A percentile compares a stretch with the other conserved stretches of the same genome.
Evolutionary conservation across 2,113 vertebrate genomes (phyloP).

Genomic region (Salvelinus fontinalis): DNA sequence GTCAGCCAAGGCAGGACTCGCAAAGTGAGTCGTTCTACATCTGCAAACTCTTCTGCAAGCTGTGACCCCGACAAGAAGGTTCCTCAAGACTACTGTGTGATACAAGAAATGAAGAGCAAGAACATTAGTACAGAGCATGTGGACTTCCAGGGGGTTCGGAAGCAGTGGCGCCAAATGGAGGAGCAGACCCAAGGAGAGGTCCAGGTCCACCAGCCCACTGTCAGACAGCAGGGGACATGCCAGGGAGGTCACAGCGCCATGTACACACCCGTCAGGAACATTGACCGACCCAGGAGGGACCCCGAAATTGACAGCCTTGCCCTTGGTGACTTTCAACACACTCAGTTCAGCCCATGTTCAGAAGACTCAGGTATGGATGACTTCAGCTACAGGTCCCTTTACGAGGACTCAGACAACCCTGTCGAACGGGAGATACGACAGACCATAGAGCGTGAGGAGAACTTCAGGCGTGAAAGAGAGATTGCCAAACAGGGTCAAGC

Average conservation of each 20-base stretch:
- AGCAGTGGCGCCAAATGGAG: conserved; percentile 72
- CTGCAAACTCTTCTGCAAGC: not conserved
- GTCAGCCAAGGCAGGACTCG: not conserved
- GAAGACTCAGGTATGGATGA: conserved; percentile 71
- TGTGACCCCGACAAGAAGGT: not conserved
- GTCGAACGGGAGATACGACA: conserved; percentile 71
- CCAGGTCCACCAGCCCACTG: conserved; percentile 14
- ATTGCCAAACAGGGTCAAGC: conserved; percentile 28
- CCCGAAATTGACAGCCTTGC: not conserved
- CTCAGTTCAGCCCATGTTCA: conserved; percentile 57
- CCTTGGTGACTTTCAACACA: conserved; percentile 13
- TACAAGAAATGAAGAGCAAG: conserved; percentile 51
- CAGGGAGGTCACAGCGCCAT: not conserved
- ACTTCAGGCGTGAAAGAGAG: conserved; percentile 61
- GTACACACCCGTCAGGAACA: not conserved
- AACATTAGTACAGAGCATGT: conserved; percentile 69
- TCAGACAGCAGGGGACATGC: not conserved
- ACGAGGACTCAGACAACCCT: conserved; percentile 61
- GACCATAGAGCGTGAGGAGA: conserved; percentile 69
- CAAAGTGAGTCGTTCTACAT: not conserved
- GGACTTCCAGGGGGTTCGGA: conserved; percentile 65
- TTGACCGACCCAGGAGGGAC: not conserved
- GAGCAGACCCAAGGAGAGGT: conserved; percentile 56
- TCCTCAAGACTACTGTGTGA: conserved; percentile 35
- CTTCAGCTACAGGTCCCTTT: conserved; percentile 42